These are phyloP conservation scores for Drosophila dunni DNA, from an alignment of 1,140 invertebrate genomes.

Conservation along the genomic window DNA sequence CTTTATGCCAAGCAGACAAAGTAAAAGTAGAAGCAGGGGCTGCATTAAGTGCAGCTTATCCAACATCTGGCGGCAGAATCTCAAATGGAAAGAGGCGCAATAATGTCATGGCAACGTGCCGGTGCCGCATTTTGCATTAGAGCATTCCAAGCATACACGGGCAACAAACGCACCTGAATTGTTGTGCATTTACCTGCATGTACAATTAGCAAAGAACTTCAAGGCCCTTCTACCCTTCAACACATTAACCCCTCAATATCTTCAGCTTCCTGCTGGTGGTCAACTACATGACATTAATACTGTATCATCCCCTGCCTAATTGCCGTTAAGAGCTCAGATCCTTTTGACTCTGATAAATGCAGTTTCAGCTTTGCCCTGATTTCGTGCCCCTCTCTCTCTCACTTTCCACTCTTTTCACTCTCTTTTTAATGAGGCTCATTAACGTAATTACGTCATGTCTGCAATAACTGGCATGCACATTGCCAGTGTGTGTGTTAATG, in stretches of 20 bases:
- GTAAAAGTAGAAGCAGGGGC: constrained; percentile 3
- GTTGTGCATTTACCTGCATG: constrained; percentile 56
- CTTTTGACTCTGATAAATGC: not conserved
- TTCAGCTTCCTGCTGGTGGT: not conserved
- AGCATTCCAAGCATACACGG: constrained; percentile 21
- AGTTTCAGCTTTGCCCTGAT: constrained; percentile 16
- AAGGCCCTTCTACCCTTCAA: not conserved
- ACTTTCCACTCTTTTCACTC: not conserved
- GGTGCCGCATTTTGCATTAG: constrained; percentile 2
- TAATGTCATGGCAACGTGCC: constrained; percentile 38
- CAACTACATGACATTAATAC: constrained; percentile 21
- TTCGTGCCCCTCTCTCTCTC: constrained; percentile 2
- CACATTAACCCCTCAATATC: not conserved
- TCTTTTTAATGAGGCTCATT: constrained; percentile 74
- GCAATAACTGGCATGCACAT: constrained; percentile 49
- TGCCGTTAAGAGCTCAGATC: not conserved
- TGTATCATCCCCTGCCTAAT: constrained; percentile 19
- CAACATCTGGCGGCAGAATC: not conserved
- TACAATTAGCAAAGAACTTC: constrained; percentile 62
- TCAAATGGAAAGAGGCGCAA: not conserved
- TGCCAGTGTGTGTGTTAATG: constrained; percentile 37
- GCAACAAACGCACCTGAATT: constrained; percentile 39
- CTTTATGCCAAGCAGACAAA: constrained; percentile 45
- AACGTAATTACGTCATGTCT: constrained; percentile 67
- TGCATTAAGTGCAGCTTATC: constrained; percentile 40